Conservation (phyloP, 1,140 invertebrate species). For the Calycopis cecrops region DNA sequence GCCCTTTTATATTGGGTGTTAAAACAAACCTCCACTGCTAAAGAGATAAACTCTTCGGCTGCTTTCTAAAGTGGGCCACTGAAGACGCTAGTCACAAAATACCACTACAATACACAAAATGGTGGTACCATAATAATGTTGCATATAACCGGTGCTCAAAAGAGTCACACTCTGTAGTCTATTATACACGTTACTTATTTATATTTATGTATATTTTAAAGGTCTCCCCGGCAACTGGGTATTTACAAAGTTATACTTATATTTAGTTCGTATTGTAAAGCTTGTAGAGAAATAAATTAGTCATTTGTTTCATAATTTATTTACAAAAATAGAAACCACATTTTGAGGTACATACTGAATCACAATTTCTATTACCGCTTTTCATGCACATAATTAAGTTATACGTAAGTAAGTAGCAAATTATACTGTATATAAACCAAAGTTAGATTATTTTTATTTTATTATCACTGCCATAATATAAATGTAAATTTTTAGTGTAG, state of each 20-base stretch:
- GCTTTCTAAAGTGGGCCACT: no score
- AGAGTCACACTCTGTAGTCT: no score
- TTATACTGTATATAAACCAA: conserved; percentile 21
- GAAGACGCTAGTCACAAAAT: no score
- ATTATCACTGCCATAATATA: conserved; percentile 31
- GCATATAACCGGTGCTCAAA: no score
- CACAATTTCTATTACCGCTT: conserved; percentile 21
- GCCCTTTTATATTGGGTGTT: no score
- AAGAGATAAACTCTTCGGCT: no score
- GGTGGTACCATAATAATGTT: no score
- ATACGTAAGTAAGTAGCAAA: conserved; percentile 21
- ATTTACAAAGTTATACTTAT: conserved; percentile 11
- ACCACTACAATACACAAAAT: no score
- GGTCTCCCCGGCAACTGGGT: conserved; percentile 4
- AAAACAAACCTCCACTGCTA: no score
- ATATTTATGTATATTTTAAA: neutral
- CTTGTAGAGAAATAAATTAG: conserved; percentile 14
- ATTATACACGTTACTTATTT: no score
- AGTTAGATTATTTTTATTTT: neutral
- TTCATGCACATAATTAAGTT: conserved; percentile 32
- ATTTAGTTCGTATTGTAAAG: conserved; percentile 8
- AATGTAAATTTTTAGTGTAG: conserved; percentile 6
- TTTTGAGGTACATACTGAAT: conserved; percentile 26
- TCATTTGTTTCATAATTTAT: conserved; percentile 30
- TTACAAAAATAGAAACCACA: conserved; percentile 48